phyloP scores from a whole-genome alignment of 2,888 invertebrate genomes.

The Oligia strigilis region DNA sequence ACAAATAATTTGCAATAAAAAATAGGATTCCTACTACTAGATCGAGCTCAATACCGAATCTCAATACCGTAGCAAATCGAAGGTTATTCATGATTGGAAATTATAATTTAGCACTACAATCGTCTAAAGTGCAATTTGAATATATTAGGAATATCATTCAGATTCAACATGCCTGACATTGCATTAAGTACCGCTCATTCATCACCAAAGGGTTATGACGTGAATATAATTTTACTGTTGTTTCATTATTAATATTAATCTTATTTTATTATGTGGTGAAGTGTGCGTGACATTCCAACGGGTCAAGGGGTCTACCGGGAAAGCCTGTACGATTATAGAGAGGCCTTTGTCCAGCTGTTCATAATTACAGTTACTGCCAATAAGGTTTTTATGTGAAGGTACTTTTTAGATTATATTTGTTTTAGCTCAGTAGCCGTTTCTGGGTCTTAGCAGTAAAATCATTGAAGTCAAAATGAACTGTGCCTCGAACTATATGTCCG shows the following conservation, averaged over 20 bases:
- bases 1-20: slow-evolving; percentile 40
- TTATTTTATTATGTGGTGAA: slow-evolving; percentile 40
- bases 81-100: slow-evolving; percentile 56
- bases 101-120: slow-evolving; percentile 43
- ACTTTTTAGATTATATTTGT: not conserved
- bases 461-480: not conserved
- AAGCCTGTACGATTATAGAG: not conserved
- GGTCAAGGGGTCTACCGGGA: slow-evolving; percentile 15
- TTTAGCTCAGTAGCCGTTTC: not conserved
- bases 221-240: slow-evolving; percentile 58
- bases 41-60: slow-evolving; percentile 42
- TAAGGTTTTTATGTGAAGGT: not conserved
- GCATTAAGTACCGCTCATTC: slow-evolving; percentile 55
- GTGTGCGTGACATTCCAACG: slow-evolving; percentile 4
- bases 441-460: not conserved
- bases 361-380: not conserved
- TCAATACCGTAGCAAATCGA: slow-evolving; percentile 59
- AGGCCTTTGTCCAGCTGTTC: not conserved
- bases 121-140: slow-evolving; percentile 49
- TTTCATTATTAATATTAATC: slow-evolving; percentile 49
- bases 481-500: too few relatives aligned
- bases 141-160: slow-evolving; percentile 56
- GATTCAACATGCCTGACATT: slow-evolving; percentile 44
- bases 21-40: slow-evolving; percentile 53
- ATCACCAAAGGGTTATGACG: slow-evolving; percentile 46